phyloP scores from a whole-genome alignment of 2,113 vertebrate genomes.

The Heloderma charlesbogerti region DNA sequence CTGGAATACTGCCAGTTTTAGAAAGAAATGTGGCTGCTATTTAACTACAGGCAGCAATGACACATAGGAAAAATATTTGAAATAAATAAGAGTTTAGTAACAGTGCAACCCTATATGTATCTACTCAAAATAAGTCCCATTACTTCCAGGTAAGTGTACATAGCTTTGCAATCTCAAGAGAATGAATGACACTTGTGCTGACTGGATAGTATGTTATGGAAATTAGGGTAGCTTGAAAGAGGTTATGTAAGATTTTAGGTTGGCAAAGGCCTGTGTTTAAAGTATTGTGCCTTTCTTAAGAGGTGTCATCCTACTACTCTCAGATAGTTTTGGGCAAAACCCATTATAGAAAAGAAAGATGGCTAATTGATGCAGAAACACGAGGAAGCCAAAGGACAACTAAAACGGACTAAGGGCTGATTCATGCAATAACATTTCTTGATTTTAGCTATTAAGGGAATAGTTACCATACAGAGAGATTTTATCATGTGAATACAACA shows the following conservation, averaged over 20 bases:
- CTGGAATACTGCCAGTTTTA: not conserved
- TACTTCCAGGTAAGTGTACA: too few relatives aligned
- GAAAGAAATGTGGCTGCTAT: not conserved
- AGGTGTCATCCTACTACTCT: not conserved
- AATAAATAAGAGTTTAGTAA: constrained; percentile 7
- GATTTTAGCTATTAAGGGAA: not conserved
- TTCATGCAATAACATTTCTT: not conserved
- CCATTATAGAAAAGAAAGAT: not conserved
- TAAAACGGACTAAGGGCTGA: not conserved
- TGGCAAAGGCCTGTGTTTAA: not conserved
- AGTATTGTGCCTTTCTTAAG: not conserved
- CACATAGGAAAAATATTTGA: not conserved
- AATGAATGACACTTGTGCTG: not conserved
- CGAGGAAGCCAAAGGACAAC: not conserved
- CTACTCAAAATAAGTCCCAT: too few relatives aligned
- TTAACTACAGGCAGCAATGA: not conserved
- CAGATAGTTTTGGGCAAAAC: not conserved
- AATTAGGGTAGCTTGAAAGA: not conserved
- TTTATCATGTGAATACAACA: not conserved
- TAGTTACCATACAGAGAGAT: not conserved
- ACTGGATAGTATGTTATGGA: not conserved
- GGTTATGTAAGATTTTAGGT: not conserved
- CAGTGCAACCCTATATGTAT: too few relatives aligned
- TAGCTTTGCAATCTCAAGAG: not conserved
- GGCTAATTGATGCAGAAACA: not conserved